Evolutionary conservation across 2,797 vertebrate genomes (phyloP), one percentile per base, ranked within the genome.

Genomic region (Pempheris klunzingeri): DNA sequence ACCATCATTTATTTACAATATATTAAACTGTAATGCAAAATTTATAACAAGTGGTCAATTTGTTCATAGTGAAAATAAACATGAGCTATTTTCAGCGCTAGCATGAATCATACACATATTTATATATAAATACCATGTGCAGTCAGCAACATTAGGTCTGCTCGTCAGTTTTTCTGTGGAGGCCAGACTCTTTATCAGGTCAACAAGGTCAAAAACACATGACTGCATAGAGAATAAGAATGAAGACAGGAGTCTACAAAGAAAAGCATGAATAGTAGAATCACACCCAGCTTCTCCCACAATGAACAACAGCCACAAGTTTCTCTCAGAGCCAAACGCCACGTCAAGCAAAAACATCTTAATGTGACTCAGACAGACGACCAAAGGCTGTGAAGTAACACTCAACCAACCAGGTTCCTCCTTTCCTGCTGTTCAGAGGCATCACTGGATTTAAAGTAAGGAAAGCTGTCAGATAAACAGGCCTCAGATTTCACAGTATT

Each of bases 1-100:
- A 91, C 91, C 91, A 89, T 87, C 61, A 81, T 95, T 95, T 95
- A 95, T 95, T 95, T 95, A 95, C 94, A 95, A 94, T 93, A 95
- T 93, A 94, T 95, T 95, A 95, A 95, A 93, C 88, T 91, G 92
- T 92, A 92, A 94, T 93, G 93, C 90, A 94, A 95, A 95, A 92
- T 90, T 86, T 85, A 88, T 92, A 91, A 94, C 92, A 94, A 94
- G 92, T 92, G 92, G 93, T 93, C 93, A 93, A 93, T 91, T 92
- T 92, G 87, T 92, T 94, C 90, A 90, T 94, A 93, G 90, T 90
- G 93, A 95, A 93, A 94, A 94, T 92, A 95, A 93, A 94, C 83
- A 90, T 80, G 57, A 92, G 88, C 87, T 87, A 88, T 92, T 93
- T 89, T 90, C 83, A 90, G 92, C 93, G 92, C 91, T 91, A 90